Base-by-base conservation (phyloP, 2,797 vertebrate genomes). In the Graptemys geographica region DNA sequence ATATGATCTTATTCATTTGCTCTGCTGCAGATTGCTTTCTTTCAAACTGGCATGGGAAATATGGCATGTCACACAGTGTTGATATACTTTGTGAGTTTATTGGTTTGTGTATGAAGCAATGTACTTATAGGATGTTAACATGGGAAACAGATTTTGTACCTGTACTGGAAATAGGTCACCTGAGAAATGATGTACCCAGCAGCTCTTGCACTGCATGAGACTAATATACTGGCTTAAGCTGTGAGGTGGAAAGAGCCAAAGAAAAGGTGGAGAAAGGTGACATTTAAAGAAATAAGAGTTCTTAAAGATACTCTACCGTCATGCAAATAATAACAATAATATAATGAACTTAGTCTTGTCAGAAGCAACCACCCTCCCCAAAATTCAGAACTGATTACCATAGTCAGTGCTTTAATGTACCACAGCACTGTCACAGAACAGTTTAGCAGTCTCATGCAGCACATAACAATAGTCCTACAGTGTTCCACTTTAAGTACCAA, bases 401-500 rank as follows among this genome's bases (percentile, higher is more conserved):
- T 0, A 0, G 27, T 2, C 4, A 16, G 55, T 4, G 52, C 15
- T 0, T 82, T 53, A 25, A 0, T 55, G 53, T n/a, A 47, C 80
- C 13, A 78, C 69, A 19, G 25, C 5, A 57, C 79, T 86, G 28
- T 15, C 79, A 65, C 25, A 44, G 28, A 79, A 56, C 52, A 15
- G 12, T 4, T 62, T 23, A 62, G 23, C 74, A 52, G 55, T 56
- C 62, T 81, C 4, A 0, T 1, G 47, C 5, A 6, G 3, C 8
- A 11, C 37, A 28, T 8, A 11, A 81, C 82, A 37, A 27, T 1
- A 10, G 5, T 84, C 41, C 83, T 15, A 1, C 0, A 11, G 8
- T 59, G 25, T 55, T 93, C 84, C 79, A 80, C 89, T 96, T 84
- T 89, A 81, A 78, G 8, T 93, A 76, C 53, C 74, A 37, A 79